A percentile compares a stretch with the other conserved stretches of the same genome.
Conservation (phyloP, 2,797 vertebrate genomes). For the Megaceryle alcyon region DNA sequence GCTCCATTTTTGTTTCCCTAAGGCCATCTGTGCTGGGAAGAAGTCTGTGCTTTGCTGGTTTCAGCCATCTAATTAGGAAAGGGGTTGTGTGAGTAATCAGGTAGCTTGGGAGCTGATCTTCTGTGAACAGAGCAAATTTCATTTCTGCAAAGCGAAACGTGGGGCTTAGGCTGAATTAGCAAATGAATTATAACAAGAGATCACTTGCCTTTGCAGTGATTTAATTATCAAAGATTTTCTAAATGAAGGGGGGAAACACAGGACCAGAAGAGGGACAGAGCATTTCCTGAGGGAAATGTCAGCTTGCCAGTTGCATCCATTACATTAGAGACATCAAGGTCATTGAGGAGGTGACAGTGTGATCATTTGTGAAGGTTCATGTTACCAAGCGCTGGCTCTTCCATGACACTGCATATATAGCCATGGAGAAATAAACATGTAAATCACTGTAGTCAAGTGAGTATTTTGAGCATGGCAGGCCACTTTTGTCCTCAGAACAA, state of each 20-base stretch:
- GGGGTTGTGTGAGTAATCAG: constrained; percentile 2
- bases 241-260: neutral
- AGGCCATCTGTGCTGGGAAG: neutral
- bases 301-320: neutral
- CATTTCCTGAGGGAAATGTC: constrained; percentile 37
- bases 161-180: constrained; percentile 23
- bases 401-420: neutral
- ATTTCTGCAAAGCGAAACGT: constrained; percentile 2
- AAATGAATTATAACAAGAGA: constrained; percentile 2
- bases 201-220: neutral
- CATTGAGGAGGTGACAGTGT: neutral
- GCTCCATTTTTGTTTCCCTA: neutral
- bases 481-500: neutral
- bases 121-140: constrained; percentile 26
- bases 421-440: neutral
- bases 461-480: neutral
- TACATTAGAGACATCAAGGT: neutral
- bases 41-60: neutral
- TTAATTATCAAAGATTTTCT: constrained; percentile 61
- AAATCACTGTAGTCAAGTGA: neutral
- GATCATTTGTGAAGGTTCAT: neutral
- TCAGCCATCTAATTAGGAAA: constrained; percentile 25
- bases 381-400: neutral
- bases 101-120: neutral
- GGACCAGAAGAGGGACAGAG: neutral